Evolutionary conservation across 2,888 invertebrate species (phyloP), one percentile per base, ranked within the genome.

Genomic region (Drosophila lutescens): DNA sequence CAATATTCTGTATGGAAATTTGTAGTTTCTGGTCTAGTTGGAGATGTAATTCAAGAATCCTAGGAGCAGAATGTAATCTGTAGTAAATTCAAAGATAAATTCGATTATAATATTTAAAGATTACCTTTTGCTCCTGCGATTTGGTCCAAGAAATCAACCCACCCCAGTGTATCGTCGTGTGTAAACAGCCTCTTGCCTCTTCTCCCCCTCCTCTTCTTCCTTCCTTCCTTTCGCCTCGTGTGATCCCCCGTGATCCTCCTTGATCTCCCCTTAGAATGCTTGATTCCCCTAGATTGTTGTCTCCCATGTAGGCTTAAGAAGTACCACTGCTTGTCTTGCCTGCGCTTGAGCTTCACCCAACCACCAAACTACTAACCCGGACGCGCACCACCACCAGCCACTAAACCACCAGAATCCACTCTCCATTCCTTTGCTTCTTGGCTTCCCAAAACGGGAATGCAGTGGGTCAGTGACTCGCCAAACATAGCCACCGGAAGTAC

Each of bases 131-230:
- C 34, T 34, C 49, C 49, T 20, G 1, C 4, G 49, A 34, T 49
- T 49, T 49, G 17, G 32, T 34, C 8, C 17, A 2, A 8, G 32
- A 34, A 20, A 13, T 49, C 32, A 7, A 34, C 17, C 34, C 49
- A 49, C 49, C 49, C 49, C 49, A 17, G 49, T 34, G 49, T 49
- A 49, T 34, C 17, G 49, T 49, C 49, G 8, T 49, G 49, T 49
- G 49, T 49, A 49, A 49, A 49, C 15, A 49, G 49, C 34, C 26
- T 26, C 26, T 26, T 26, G 49, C 34, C 47, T 47, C 47, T 47
- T 47, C 47, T 30, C 46, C 47, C 7, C 13, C 6, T 13, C 32
- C 12, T 17, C 49, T 49, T 49, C 49, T 49, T 49, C 49, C 49
- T 34, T 34, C 49, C 32, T 49, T 17, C 32, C 20, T 20, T 20